Evolutionary conservation across 2,113 vertebrate species (phyloP).

Genomic region (Perca flavescens): DNA sequence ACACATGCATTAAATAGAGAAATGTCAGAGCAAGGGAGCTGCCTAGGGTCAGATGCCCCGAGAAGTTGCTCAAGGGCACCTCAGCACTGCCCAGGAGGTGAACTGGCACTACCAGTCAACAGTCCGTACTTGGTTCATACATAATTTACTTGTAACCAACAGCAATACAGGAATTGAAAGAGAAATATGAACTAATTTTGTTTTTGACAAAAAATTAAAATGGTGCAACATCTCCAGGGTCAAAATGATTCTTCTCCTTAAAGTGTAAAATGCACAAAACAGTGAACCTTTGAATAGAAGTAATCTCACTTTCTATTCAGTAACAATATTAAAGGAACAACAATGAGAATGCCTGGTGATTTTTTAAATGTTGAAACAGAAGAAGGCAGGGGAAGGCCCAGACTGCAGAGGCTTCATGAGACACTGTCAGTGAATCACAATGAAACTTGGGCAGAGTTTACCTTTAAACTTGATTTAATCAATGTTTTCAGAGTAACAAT

Average conservation of each 20-base stretch:
- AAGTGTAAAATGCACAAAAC: neutral
- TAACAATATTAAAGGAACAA: neutral
- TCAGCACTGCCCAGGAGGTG: no score
- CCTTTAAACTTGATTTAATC: neutral
- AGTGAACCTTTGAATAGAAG: neutral
- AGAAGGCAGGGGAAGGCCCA: neutral
- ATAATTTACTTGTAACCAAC: neutral
- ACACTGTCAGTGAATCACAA: neutral
- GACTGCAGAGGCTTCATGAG: conserved; percentile 14
- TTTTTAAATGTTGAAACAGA: conserved; percentile 38
- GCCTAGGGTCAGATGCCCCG: no score
- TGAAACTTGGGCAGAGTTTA: neutral
- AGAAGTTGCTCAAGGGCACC: no score
- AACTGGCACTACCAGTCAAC: no score
- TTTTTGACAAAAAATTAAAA: neutral
- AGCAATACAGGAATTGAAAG: neutral
- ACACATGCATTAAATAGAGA: no score
- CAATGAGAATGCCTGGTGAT: neutral
- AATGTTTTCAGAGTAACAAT: neutral
- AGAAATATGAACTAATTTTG: neutral
- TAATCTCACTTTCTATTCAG: neutral
- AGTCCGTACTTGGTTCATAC: no score
- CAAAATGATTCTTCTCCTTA: neutral
- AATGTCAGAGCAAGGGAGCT: no score
- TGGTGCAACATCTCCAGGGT: neutral